These are phyloP conservation scores for Capitella teleta DNA, from an alignment of 1,140 invertebrate genomes.

Conservation along the genomic window DNA sequence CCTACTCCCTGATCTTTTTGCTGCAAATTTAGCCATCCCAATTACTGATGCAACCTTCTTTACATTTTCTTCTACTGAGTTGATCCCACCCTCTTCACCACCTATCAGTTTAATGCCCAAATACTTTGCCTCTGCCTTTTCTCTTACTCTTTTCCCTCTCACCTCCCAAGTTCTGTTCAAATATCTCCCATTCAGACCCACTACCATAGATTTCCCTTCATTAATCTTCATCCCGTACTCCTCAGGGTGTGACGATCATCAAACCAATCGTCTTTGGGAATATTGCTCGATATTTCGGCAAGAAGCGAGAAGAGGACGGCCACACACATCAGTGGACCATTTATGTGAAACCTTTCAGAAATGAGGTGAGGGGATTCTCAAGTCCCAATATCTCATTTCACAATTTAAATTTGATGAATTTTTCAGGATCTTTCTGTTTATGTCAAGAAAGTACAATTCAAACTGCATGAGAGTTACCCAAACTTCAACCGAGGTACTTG, in stretches of 20 bases:
- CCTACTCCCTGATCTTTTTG: too few species aligned
- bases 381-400: constrained; percentile 1
- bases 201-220: too few species aligned
- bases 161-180: too few species aligned
- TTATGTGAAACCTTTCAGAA: constrained; percentile 83
- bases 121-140: too few species aligned
- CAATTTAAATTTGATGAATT: not conserved
- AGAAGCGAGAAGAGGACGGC: constrained; percentile 95
- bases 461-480: constrained; percentile 92
- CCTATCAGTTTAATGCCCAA: too few species aligned
- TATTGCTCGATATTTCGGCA: constrained; percentile 85
- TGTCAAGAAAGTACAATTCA: constrained; percentile 94
- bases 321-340: constrained; percentile 99
- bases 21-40: too few species aligned
- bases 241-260: constrained; percentile 77
- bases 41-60: too few species aligned
- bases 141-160: too few species aligned
- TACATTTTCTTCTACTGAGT: too few species aligned
- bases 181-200: too few species aligned
- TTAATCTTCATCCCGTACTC: too few species aligned
- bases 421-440: constrained; percentile 76
- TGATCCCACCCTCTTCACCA: too few species aligned
- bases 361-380: constrained; percentile 41
- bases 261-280: constrained; percentile 98
- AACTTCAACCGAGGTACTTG: constrained; percentile 74